Evolutionary conservation across 2,113 vertebrate species (phyloP), one percentile per base, ranked within the genome.

Genomic region (Notarius quadriscutis): DNA sequence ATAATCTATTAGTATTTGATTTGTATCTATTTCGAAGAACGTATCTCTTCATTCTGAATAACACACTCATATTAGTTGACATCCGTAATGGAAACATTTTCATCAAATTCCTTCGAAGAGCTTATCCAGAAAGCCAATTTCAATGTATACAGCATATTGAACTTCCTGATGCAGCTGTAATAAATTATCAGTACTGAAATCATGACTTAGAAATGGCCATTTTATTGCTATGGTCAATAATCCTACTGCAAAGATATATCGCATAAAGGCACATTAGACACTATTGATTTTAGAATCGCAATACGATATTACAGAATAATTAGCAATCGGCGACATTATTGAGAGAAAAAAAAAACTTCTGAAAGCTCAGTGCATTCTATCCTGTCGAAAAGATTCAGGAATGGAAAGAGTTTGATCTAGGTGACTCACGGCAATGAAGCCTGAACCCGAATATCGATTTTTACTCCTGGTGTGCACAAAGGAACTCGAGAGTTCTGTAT

Each of bases 401-500:
- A 41, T 18, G 8, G 20, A 83, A 27, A 41, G 34, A 9, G 62
- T 65, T 86, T 83, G 58, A 86, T 88, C 69, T 63, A n/a, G n/a
- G 8, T 60, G 55, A 60, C 79, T 81, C 25, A 17, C 69, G 50
- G 14, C 18, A 63, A 81, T 82, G 86, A 82, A 53, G 34, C 48
- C 75, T 65, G 41, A 89, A 85, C 83, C 60, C 53, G 4, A 62
- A 72, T 87, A 89, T 78, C 72, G 83, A 90, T 67, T 69, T 86
- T 65, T n/a, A 27, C 48, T 81, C 48, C 83, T 88, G 53, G 58
- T 77, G 74, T 58, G 84, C 15, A 65, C 15, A 1, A 77, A 30
- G 60, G 58, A 86, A 63, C 71, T 34, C 69, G 17, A 71, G 57
- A 25, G 27, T 7, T 81, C 55, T 55, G 78, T 25, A 14, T 81